These are phyloP conservation scores for Strongylocentrotus purpuratus DNA, from an alignment of 35 echinoderm and acorn worm species.

Conservation along the genomic window DNA sequence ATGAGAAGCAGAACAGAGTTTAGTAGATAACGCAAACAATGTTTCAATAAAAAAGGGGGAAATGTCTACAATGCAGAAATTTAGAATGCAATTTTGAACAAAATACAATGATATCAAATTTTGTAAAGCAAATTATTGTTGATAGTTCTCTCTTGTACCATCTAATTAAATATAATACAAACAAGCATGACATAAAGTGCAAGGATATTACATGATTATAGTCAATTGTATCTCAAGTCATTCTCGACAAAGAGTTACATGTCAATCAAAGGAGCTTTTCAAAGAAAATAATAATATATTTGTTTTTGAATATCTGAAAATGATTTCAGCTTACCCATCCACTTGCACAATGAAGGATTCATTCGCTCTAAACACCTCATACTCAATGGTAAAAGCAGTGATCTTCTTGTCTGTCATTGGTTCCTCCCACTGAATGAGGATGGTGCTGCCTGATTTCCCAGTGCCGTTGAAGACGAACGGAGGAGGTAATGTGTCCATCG, in stretches of 20 bases:
- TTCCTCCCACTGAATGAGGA: conserved; percentile 21
- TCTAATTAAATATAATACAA: not conserved
- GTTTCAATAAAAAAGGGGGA: not conserved
- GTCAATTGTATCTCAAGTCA: too few relatives aligned
- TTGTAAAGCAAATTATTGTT: not conserved
- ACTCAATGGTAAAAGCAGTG: not conserved
- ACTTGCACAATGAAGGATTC: not conserved
- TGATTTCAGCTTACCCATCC: conserved; percentile 23
- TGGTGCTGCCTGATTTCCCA: not conserved
- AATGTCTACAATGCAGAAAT: not conserved
- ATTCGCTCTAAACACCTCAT: not conserved
- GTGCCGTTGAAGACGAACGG: conserved; percentile 11
- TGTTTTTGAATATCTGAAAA: too few relatives aligned
- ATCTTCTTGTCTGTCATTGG: conserved; percentile 32
- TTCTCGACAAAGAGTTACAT: too few relatives aligned
- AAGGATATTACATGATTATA: too few relatives aligned
- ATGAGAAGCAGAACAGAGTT: not conserved
- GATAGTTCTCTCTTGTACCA: not conserved
- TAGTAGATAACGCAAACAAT: not conserved
- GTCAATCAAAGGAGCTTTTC: too few relatives aligned
- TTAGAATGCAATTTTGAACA: not conserved
- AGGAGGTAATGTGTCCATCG: not conserved
- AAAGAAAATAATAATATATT: too few relatives aligned
- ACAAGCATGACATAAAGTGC: not conserved
- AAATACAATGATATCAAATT: not conserved